phyloP scores from a whole-genome alignment of 2,888 invertebrate species.

The Frankliniella intonsa region DNA sequence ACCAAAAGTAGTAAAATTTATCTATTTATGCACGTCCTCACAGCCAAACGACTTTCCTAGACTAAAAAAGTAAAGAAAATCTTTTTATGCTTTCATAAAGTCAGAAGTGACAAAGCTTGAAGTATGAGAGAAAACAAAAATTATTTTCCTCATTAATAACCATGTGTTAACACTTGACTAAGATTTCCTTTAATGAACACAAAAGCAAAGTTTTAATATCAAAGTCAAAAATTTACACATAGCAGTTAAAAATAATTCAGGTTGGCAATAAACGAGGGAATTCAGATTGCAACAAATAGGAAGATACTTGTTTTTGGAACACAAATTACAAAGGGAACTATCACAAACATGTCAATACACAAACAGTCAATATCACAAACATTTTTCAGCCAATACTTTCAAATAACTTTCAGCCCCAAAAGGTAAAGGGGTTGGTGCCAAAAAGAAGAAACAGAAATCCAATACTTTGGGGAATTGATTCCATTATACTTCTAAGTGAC shows the following conservation, averaged over 20 bases:
- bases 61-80: background rate
- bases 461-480: too few relatives aligned
- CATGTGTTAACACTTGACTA: background rate
- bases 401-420: too few relatives aligned
- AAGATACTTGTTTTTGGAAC: background rate
- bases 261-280: slow-evolving; percentile 1
- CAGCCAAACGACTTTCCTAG: background rate
- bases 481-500: too few relatives aligned
- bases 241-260: background rate
- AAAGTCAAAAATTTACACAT: background rate
- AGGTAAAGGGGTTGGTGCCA: too few relatives aligned
- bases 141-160: background rate
- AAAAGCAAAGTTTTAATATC: background rate
- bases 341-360: background rate
- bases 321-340: slow-evolving; percentile 6
- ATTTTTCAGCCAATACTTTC: background rate
- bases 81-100: background rate
- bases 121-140: background rate
- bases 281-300: background rate
- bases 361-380: slow-evolving; percentile 20
- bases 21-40: slow-evolving; percentile 6
- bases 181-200: background rate
- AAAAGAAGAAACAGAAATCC: too few relatives aligned
- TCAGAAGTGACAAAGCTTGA: background rate
- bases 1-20: background rate